Percentiles rank a stretch among this genome's conserved stretches.
Conservation (phyloP, 2,797 vertebrate genomes). For the Falco columbarius region DNA sequence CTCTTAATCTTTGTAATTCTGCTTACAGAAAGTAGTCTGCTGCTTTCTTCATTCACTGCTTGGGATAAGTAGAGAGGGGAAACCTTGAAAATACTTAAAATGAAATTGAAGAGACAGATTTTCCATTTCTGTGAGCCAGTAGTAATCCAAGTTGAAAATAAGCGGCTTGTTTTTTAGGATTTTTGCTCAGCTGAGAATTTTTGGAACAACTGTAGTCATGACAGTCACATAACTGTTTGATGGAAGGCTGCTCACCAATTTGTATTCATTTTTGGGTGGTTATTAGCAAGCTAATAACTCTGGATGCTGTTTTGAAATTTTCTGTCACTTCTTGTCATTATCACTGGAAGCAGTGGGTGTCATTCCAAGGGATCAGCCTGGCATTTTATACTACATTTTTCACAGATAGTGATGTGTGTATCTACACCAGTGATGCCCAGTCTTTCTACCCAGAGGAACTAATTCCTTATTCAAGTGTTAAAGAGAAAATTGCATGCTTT, state of each 20-base stretch:
- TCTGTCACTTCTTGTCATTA: background rate
- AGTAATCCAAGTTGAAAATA: background rate
- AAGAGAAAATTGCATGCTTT: background rate
- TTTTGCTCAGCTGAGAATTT: conserved; percentile 6
- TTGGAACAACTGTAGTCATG: background rate
- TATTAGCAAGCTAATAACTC: conserved; percentile 10
- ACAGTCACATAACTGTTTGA: background rate
- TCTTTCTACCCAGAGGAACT: background rate
- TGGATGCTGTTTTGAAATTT: conserved; percentile 9
- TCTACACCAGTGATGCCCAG: background rate
- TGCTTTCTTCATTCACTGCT: background rate
- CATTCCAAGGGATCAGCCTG: background rate
- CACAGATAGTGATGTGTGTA: background rate
- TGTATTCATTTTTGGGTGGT: background rate
- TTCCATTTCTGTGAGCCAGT: background rate
- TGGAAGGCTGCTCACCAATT: background rate
- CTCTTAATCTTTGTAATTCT: background rate
- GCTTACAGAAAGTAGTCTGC: background rate
- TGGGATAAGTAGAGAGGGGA: background rate
- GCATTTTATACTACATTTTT: background rate
- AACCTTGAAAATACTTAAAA: conserved; percentile 2
- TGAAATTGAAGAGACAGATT: background rate
- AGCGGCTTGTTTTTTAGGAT: background rate
- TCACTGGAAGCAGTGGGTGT: background rate
- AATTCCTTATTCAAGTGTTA: background rate